Evolutionary conservation across 2,888 invertebrate genomes (phyloP).

Genomic region (Scaptomyza flava): DNA sequence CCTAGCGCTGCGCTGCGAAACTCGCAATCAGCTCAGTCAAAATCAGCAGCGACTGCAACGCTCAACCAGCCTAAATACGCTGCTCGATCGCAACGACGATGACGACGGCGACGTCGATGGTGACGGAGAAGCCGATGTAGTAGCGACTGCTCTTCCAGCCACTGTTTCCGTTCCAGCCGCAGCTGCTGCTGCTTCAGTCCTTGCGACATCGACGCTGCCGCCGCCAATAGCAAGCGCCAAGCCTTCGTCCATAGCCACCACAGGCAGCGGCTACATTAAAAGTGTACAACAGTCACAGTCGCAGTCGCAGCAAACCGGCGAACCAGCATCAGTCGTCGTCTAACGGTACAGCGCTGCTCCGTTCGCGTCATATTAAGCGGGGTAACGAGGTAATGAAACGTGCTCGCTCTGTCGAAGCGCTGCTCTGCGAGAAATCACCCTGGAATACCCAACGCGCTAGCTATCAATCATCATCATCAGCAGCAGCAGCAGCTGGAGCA

Average conservation of each 20-base stretch:
- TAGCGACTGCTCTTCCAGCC: not conserved
- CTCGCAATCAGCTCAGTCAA: slow-evolving; percentile 87
- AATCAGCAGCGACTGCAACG: slow-evolving; percentile 87
- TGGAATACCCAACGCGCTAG: slow-evolving; percentile 77
- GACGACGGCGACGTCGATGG: slow-evolving; percentile 64
- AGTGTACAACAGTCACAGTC: slow-evolving; percentile 36
- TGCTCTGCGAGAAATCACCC: slow-evolving; percentile 88
- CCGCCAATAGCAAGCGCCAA: slow-evolving; percentile 61
- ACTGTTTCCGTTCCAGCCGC: not conserved
- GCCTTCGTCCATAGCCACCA: slow-evolving; percentile 34
- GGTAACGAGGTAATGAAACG: slow-evolving; percentile 90
- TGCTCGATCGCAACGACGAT: slow-evolving; percentile 88
- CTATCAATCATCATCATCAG: slow-evolving; percentile 12
- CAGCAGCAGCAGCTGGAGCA: not conserved
- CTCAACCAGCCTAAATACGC: slow-evolving; percentile 93
- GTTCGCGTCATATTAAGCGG: slow-evolving; percentile 85
- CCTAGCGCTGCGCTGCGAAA: slow-evolving; percentile 90
- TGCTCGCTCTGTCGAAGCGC: slow-evolving; percentile 93
- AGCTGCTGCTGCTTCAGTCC: not conserved
- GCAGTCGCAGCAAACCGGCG: slow-evolving; percentile 20
- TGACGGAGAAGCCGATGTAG: not conserved
- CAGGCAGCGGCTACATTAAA: slow-evolving; percentile 47
- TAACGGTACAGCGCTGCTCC: slow-evolving; percentile 42
- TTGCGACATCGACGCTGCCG: slow-evolving; percentile 19
- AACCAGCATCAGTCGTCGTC: slow-evolving; percentile 22